Base-by-base conservation (phyloP, 2,888 invertebrate species). In the Epiblema foenella region DNA sequence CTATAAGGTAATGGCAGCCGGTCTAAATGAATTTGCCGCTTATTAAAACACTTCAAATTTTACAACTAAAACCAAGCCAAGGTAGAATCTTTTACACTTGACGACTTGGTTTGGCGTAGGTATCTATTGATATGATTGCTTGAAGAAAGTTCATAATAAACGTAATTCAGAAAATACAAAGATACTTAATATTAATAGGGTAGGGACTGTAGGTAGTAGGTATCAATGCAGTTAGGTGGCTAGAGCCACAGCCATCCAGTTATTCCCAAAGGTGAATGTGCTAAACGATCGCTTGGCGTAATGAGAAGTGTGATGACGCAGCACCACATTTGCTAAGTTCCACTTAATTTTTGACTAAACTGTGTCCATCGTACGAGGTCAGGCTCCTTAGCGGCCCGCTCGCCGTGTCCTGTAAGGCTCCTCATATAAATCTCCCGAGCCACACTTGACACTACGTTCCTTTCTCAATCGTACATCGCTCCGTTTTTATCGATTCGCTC, bases 381-480 rank as follows among this genome's bases (percentile, higher is more conserved):
- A 39, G 12, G 12, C 39, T 39, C 12, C n/a, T 46, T 8, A n/a
- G 52, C 37, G 24, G 20, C 52, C 10, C n/a, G 8, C 12, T 7
- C 12, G 60, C 66, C 81, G 79, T 57, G 20, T 18, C 56, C 70
- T 85, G 79, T 85, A 85, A 87, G 82, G 69, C 60, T 74, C 63
- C 77, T 75, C 76, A 78, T 82, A 89, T 86, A 89, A 89, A 85
- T 87, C 84, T 79, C 83, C 72, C 76, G 76, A 76, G 75, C 73
- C 79, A 82, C 79, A 77, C 81, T 85, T 88, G 88, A 88, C 90
- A 89, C 87, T 83, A 84, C 85, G 87, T 87, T 83, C 87, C 86
- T 82, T 88, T 85, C 89, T 87, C 90, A 88, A 89, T 85, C 85
- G 81, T 77, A 83, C 85, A 83, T 83, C 85, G 81, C 77, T 83